These are phyloP conservation scores for Elachura formosa DNA, from an alignment of 2,113 vertebrate species.

Conservation along the genomic window DNA sequence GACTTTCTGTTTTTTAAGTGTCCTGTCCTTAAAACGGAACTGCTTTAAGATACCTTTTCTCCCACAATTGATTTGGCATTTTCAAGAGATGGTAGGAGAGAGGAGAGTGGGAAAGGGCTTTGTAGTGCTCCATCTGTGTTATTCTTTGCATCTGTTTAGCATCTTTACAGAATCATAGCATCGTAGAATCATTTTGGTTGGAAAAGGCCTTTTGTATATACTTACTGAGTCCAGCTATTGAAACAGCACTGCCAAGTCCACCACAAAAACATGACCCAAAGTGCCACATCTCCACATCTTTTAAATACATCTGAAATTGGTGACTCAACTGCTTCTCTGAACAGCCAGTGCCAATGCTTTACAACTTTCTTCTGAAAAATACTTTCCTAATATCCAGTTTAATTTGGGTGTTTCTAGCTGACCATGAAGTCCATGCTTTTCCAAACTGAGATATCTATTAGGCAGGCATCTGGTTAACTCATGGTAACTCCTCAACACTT, in stretches of 20 bases:
- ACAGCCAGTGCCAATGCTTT: background rate
- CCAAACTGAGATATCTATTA: background rate
- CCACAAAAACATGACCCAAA: background rate
- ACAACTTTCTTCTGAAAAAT: background rate
- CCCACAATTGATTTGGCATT: background rate
- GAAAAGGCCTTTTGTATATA: background rate
- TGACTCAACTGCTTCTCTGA: background rate
- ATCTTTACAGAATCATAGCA: background rate
- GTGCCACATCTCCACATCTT: background rate
- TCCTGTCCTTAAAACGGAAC: background rate
- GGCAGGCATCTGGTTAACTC: rapidly evolving
- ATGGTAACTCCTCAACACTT: background rate
- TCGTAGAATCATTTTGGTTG: background rate
- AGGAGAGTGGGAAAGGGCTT: background rate
- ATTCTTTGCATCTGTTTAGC: background rate
- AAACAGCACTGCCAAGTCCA: background rate
- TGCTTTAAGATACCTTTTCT: background rate
- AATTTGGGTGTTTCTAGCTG: background rate
- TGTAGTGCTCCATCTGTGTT: background rate
- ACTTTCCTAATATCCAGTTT: background rate
- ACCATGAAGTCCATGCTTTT: background rate
- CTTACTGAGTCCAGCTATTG: background rate
- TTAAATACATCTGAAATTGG: background rate
- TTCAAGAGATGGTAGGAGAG: rapidly evolving
- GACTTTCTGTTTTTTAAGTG: background rate